A percentile compares a stretch with the other conserved stretches of the same genome.
phyloP scores from a whole-genome alignment of 2,888 invertebrate species.

The Microctonus hyperodae region DNA sequence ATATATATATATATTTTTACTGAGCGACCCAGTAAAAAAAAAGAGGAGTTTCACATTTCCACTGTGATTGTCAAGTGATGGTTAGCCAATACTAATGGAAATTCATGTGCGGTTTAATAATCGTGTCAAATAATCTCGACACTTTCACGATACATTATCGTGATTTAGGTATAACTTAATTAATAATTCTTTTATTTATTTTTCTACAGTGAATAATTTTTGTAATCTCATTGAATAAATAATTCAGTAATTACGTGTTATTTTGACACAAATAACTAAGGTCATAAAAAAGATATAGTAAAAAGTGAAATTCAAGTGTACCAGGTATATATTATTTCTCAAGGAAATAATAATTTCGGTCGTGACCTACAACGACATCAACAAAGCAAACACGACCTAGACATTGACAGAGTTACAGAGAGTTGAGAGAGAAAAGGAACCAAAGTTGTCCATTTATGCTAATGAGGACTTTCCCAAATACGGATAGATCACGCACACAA shows the following conservation, averaged over 20 bases:
- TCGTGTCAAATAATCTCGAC: too few relatives aligned
- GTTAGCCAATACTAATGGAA: too few relatives aligned
- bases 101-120: too few relatives aligned
- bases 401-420: constrained; percentile 43
- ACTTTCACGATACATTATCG: too few relatives aligned
- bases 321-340: background rate
- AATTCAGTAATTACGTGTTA: background rate
- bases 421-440: constrained; percentile 15
- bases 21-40: too few relatives aligned
- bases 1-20: too few relatives aligned
- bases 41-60: too few relatives aligned
- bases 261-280: constrained; percentile 19
- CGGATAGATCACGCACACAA: constrained; percentile 23
- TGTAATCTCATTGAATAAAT: background rate
- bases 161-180: too few relatives aligned
- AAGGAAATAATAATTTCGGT: constrained; percentile 20
- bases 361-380: constrained; percentile 40
- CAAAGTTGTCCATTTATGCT: constrained; percentile 26
- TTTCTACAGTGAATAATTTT: background rate
- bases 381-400: constrained; percentile 48
- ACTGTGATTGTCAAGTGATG: too few relatives aligned
- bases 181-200: too few relatives aligned
- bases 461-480: constrained; percentile 37
- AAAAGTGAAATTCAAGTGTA: constrained; percentile 33
- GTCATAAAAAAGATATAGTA: constrained; percentile 8